phyloP scores from a whole-genome alignment of 2,888 invertebrate genomes.

The Invenusta paracnida region DNA sequence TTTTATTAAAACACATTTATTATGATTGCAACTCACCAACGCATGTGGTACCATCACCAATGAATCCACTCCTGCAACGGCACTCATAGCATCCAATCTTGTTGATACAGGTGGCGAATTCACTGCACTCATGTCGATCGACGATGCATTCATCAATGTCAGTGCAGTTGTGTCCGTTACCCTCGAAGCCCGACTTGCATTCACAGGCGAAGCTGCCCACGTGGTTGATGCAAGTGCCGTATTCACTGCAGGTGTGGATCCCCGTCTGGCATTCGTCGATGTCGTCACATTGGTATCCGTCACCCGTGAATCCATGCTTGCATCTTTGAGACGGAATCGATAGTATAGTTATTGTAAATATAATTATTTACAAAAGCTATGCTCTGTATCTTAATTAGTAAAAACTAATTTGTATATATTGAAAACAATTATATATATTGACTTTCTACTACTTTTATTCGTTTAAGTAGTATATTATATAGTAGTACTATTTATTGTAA shows the following conservation, averaged over 20 bases:
- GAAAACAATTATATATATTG: too few relatives aligned
- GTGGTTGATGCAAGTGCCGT: conserved; percentile 66
- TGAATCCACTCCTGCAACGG: conserved; percentile 46
- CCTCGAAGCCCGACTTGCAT: conserved; percentile 54
- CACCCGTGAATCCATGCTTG: background rate
- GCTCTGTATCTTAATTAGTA: too few relatives aligned
- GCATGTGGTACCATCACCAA: conserved; percentile 34
- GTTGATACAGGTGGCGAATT: conserved; percentile 60
- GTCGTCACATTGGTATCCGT: conserved; percentile 47
- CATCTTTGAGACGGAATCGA: background rate
- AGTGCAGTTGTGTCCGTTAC: conserved; percentile 55
- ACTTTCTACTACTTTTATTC: too few relatives aligned
- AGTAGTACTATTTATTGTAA: too few relatives aligned
- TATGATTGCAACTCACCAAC: background rate
- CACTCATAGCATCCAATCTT: conserved; percentile 73
- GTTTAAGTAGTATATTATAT: too few relatives aligned
- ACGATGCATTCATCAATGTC: conserved; percentile 75
- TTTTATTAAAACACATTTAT: too few relatives aligned
- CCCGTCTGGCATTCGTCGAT: conserved; percentile 63
- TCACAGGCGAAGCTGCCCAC: conserved; percentile 56
- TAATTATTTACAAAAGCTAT: too few relatives aligned
- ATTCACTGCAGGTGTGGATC: conserved; percentile 65
- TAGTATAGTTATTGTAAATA: too few relatives aligned
- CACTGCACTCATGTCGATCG: conserved; percentile 70
- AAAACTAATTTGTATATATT: too few relatives aligned